Percentiles rank a stretch among this genome's conserved stretches.
Conservation (phyloP, 2,888 invertebrate genomes). For the Morpho helenor region DNA sequence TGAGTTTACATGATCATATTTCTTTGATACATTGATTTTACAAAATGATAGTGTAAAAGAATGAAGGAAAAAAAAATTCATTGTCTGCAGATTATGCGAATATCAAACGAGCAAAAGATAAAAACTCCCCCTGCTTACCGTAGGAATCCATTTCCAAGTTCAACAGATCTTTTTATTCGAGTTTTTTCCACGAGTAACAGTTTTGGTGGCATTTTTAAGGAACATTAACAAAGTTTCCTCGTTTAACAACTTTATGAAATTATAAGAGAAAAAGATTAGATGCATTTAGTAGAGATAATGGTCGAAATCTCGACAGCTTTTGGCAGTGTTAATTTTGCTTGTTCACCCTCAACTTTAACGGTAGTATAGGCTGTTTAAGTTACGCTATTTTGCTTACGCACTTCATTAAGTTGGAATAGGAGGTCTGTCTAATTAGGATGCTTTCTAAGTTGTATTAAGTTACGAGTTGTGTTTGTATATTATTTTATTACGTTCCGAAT, state of each 20-base stretch:
- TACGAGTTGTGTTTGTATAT: no score
- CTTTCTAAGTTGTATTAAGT: no score
- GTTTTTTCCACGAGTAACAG: slow-evolving; percentile 48
- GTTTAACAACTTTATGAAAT: slow-evolving; percentile 24
- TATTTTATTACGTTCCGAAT: no score
- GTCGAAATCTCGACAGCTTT: background rate
- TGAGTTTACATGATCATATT: no score
- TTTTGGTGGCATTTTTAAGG: slow-evolving; percentile 52
- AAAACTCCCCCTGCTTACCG: slow-evolving; percentile 59
- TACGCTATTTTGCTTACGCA: no score
- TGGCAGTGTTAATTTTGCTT: background rate
- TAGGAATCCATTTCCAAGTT: slow-evolving; percentile 70
- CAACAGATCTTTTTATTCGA: slow-evolving; percentile 58
- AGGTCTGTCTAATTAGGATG: no score
- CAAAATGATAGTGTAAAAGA: background rate
- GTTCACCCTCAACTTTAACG: no score
- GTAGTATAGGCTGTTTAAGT: no score
- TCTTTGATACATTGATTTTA: background rate
- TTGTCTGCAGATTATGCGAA: slow-evolving; percentile 15
- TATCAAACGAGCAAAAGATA: slow-evolving; percentile 52
- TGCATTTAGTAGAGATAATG: background rate
- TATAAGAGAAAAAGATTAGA: slow-evolving; percentile 8
- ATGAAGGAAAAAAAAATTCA: slow-evolving; percentile 1
- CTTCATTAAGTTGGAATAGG: no score
- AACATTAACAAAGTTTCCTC: slow-evolving; percentile 33